phyloP scores from a whole-genome alignment of 2,113 vertebrate species.

The Neoarius graeffei region DNA sequence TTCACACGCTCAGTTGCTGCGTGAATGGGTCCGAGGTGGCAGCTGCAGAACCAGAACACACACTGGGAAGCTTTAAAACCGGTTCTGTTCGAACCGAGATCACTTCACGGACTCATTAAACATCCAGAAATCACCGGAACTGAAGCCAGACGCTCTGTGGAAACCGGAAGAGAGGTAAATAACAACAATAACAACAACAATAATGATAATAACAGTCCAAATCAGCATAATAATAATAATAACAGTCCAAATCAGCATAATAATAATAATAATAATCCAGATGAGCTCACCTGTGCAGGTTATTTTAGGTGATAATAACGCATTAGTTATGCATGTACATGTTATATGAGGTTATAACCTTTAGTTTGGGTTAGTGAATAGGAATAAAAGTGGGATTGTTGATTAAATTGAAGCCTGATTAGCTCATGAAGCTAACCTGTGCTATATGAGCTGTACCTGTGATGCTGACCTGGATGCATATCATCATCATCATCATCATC shows the following conservation, averaged over 20 bases:
- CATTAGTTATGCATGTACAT: rapidly evolving
- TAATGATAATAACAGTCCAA: too few species aligned
- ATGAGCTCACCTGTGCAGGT: neutral
- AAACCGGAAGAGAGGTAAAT: neutral
- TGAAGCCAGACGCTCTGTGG: neutral
- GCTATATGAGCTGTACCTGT: too few species aligned
- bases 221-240: neutral
- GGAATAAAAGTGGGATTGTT: neutral
- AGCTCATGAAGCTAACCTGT: neutral
- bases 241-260: too few species aligned
- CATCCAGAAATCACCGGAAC: neutral
- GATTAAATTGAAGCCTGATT: neutral
- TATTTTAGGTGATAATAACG: neutral
- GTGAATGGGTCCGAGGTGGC: neutral
- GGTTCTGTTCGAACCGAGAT: neutral
- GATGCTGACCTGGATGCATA: neutral
- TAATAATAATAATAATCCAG: neutral
- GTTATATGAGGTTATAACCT: neutral
- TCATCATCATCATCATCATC: neutral
- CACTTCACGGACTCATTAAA: neutral
- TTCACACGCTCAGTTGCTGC: neutral
- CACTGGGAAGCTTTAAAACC: neutral
- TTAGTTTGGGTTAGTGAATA: neutral
- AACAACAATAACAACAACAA: too few species aligned
- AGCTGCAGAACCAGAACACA: neutral